These are phyloP conservation scores for Scaptomyza cyrtandrae DNA, from an alignment of 2,888 invertebrate species.

Conservation along the genomic window DNA sequence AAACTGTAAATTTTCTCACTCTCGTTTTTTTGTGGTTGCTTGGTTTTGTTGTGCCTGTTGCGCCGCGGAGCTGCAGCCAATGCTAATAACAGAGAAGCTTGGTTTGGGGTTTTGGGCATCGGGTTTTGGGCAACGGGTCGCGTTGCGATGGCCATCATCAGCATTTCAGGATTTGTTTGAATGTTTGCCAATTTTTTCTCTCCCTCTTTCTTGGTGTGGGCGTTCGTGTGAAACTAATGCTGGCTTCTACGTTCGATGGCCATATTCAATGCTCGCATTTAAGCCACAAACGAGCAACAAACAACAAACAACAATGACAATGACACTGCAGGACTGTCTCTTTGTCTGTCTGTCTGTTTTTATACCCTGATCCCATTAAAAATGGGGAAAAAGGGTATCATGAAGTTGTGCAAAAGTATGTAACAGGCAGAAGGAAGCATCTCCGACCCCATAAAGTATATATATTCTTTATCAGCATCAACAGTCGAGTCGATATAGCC, in stretches of 20 bases:
- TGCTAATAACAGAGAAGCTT: constrained; percentile 70
- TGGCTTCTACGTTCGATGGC: constrained; percentile 33
- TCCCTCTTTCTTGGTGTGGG: constrained; percentile 48
- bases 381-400: no score
- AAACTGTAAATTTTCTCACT: constrained; percentile 82
- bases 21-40: constrained; percentile 53
- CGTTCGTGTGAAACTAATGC: constrained; percentile 78
- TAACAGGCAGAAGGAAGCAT: no score
- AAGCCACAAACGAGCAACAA: constrained; percentile 50
- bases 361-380: no score
- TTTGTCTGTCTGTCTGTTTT: constrained; percentile 23
- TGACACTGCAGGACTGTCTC: constrained; percentile 43
- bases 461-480: no score
- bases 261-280: constrained; percentile 51
- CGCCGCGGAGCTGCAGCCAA: constrained; percentile 2
- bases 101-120: not conserved
- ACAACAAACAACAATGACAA: constrained; percentile 41
- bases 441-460: no score
- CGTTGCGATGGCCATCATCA: constrained; percentile 70
- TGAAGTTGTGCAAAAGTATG: no score
- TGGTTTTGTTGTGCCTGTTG: constrained; percentile 45
- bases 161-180: constrained; percentile 34
- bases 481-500: no score
- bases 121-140: constrained; percentile 46
- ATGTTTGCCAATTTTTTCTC: not conserved